phyloP scores from a whole-genome alignment of 92 coral and sea anemone genomes.

The Pocillopora meandrina region DNA sequence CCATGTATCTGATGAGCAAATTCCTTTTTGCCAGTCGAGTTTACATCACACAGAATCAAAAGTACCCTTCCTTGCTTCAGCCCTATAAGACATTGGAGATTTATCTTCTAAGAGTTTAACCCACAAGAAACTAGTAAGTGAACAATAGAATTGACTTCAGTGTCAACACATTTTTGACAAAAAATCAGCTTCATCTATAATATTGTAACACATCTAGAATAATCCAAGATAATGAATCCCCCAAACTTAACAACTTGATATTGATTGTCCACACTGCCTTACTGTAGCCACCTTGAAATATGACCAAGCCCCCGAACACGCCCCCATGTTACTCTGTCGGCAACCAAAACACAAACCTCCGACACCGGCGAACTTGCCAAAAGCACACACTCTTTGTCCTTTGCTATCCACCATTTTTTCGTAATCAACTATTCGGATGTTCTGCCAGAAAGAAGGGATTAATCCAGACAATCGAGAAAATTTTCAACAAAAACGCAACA shows the following conservation, averaged over 20 bases:
- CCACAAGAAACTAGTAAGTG: too few species aligned
- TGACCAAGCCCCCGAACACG: conserved; percentile 38
- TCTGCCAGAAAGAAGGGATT: conserved; percentile 46
- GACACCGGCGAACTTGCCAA: conserved; percentile 99
- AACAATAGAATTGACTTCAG: too few species aligned
- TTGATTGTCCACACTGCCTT: not conserved
- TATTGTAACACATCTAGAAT: not conserved
- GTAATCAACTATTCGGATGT: conserved; percentile 89
- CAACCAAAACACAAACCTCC: conserved; percentile 68
- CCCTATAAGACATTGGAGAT: too few species aligned
- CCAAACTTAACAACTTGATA: not conserved
- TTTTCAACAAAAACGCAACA: conserved; percentile 7
- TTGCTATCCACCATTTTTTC: conserved; percentile 94
- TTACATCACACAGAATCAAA: too few species aligned
- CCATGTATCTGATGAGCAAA: too few species aligned
- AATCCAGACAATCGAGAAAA: not conserved
- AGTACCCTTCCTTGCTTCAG: too few species aligned
- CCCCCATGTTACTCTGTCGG: conserved; percentile 5
- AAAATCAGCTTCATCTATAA: not conserved
- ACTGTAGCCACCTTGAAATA: not conserved
- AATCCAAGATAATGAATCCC: not conserved
- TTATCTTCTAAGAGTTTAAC: too few species aligned
- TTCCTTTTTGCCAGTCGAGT: too few species aligned
- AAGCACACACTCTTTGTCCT: conserved; percentile 97
- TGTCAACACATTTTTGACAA: not conserved